Evolutionary conservation across 2,797 vertebrate species (phyloP).

Genomic region (Petrocephalus sullivani): DNA sequence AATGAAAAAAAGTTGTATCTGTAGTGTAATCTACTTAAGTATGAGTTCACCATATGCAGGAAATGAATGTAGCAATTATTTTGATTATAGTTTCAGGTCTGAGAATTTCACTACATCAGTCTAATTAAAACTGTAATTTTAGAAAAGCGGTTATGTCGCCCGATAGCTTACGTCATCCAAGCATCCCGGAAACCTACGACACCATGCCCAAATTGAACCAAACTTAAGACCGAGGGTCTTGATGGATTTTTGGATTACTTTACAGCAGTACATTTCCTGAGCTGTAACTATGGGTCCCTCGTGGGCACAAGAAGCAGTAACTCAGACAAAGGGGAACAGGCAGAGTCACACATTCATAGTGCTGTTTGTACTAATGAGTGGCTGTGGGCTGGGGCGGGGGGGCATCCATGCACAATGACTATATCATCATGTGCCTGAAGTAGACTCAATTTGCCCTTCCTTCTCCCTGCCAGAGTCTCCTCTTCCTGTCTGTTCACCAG

Average conservation of each 20-base stretch:
- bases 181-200: not conserved
- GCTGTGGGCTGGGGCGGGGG: constrained; percentile 30
- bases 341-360: not conserved
- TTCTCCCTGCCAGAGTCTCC: constrained; percentile 32
- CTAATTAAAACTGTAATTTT: not conserved
- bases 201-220: not conserved
- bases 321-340: not conserved
- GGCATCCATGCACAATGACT: not conserved
- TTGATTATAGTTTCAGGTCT: not conserved
- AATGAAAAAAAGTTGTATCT: not conserved
- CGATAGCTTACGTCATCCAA: not conserved
- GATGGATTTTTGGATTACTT: not conserved
- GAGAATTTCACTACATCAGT: not conserved
- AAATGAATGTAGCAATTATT: not conserved
- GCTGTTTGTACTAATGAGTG: not conserved
- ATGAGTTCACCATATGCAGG: not conserved
- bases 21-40: not conserved
- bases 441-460: constrained; percentile 2
- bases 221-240: not conserved
- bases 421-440: not conserved
- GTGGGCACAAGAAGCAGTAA: not conserved
- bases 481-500: constrained; percentile 41
- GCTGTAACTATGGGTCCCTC: not conserved
- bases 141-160: not conserved
- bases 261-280: not conserved